Percentiles rank a stretch among this genome's conserved stretches.
phyloP scores from a whole-genome alignment of 2,113 vertebrate genomes.

The Planiliza haematocheilus region DNA sequence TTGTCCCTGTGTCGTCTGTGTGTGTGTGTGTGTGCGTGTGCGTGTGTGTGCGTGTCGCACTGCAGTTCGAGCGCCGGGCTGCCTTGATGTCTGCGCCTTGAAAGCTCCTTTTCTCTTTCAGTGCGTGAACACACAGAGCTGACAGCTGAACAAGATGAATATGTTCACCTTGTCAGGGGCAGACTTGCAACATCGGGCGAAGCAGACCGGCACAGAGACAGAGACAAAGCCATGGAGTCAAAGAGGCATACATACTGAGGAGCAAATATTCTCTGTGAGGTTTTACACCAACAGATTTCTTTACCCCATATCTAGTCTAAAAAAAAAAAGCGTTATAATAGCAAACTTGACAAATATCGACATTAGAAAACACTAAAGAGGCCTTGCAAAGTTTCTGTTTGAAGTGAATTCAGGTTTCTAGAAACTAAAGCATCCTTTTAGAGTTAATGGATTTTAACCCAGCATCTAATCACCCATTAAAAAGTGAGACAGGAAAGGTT shows the following conservation, averaged over 20 bases:
- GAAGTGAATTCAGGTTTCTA: neutral
- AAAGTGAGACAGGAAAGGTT: neutral
- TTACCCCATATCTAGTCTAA: neutral
- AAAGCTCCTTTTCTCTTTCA: constrained; percentile 29
- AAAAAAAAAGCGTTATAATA: too few species aligned
- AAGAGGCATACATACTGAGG: neutral
- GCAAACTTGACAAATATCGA: neutral
- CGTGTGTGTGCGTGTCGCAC: constrained; percentile 33
- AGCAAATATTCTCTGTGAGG: neutral
- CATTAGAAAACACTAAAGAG: neutral
- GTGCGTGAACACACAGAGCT: constrained; percentile 32
- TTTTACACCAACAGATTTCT: neutral
- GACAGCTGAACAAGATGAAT: constrained; percentile 44
- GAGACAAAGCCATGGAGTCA: constrained; percentile 30
- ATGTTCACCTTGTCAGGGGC: constrained; percentile 48
- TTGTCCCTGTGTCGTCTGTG: neutral
- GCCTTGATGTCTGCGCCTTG: constrained; percentile 33
- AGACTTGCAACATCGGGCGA: constrained; percentile 20
- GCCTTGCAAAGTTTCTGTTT: neutral
- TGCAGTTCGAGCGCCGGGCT: constrained; percentile 24
- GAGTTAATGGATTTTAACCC: neutral
- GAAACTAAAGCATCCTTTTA: neutral
- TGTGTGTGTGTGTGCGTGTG: constrained; percentile 16
- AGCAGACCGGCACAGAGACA: neutral
- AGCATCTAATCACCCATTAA: neutral